Conservation (phyloP, 2,888 invertebrate genomes). For the Epinotia nisella region DNA sequence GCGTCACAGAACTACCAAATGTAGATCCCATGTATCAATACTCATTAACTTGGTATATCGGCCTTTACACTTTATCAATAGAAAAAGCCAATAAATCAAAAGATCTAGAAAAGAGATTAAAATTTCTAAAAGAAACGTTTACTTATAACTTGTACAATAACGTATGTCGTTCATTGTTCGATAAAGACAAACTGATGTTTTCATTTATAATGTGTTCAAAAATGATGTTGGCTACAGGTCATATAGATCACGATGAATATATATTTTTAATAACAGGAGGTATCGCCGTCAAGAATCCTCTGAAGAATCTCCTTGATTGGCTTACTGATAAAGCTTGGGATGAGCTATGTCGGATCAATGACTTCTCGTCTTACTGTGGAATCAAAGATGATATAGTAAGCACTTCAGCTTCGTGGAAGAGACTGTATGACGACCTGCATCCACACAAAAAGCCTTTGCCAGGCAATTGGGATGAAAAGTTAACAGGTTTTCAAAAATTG, state of each 20-base stretch:
- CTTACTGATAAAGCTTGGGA: conserved; percentile 91
- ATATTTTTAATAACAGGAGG: conserved; percentile 92
- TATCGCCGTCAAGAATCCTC: conserved; percentile 87
- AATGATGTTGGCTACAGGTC: conserved; percentile 84
- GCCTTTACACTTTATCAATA: conserved; percentile 91
- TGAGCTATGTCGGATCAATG: conserved; percentile 88
- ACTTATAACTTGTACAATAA: conserved; percentile 92
- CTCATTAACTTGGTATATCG: conserved; percentile 94
- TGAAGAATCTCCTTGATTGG: conserved; percentile 89
- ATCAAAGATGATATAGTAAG: conserved; percentile 83
- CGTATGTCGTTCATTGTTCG: conserved; percentile 93
- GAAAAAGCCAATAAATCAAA: conserved; percentile 89
- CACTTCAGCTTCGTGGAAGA: conserved; percentile 85
- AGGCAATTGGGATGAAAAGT: conserved; percentile 85
- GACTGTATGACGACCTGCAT: conserved; percentile 87
- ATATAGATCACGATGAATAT: conserved; percentile 86
- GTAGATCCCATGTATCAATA: conserved; percentile 96
- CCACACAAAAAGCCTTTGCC: conserved; percentile 87
- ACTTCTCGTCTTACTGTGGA: conserved; percentile 81
- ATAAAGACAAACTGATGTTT: conserved; percentile 93
- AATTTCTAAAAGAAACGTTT: conserved; percentile 89
- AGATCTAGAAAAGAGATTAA: conserved; percentile 88
- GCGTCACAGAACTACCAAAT: conserved; percentile 92
- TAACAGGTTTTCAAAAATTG: conserved; percentile 88
- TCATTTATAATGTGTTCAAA: conserved; percentile 92